Base-by-base conservation (phyloP, 2,113 vertebrate species). In the Sinocyclocheilus maitianheensis region DNA sequence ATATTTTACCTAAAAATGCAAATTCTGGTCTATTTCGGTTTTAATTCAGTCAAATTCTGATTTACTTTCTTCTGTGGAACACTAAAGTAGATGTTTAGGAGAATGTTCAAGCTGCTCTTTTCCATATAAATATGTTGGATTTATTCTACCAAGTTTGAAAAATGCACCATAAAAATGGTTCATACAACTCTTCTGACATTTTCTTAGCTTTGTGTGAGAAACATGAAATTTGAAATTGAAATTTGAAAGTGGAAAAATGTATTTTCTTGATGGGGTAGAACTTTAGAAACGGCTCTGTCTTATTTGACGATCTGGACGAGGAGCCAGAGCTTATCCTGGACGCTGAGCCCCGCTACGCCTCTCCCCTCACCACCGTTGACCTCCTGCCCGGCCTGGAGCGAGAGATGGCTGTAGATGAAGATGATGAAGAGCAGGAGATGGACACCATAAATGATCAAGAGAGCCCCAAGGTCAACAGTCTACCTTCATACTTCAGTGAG, bases 371-470 rank as follows among this genome's bases (percentile, higher is more conserved):
- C 16, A 40, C 53, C 43, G 37, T 67, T 1, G 85, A 86, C 26
- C 34, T 58, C 85, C 78, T 69, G 74, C 46, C 83, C 1, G 26
- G 3, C 88, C 30, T 24, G 91, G 93, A 93, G 94, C 89, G 89
- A 81, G 96, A 97, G 60, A 96, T 97, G 95, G 20, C 95, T 46
- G 96, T 97, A 43, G 97, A 97, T 86, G 96, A 97, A 7, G 95
- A 95, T 13, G 91, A 92, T 12, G 92, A 94, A 4, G 91, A 94
- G 9, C 92, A 94, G 16, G 88, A 88, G 53, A 62, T 90, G 62
- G 72, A 89, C 62, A 77, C 86, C 10, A 71, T 77, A 9, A 84
- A 53, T 34, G 60, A 81, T 20, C 48, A 89, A 40, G 77, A 24
- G 34, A 86, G 22, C 9, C 62, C 48, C 85, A 91, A 91, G 72